Evolutionary conservation across 2,113 vertebrate genomes (phyloP).

Genomic region (Noturus placidus): DNA sequence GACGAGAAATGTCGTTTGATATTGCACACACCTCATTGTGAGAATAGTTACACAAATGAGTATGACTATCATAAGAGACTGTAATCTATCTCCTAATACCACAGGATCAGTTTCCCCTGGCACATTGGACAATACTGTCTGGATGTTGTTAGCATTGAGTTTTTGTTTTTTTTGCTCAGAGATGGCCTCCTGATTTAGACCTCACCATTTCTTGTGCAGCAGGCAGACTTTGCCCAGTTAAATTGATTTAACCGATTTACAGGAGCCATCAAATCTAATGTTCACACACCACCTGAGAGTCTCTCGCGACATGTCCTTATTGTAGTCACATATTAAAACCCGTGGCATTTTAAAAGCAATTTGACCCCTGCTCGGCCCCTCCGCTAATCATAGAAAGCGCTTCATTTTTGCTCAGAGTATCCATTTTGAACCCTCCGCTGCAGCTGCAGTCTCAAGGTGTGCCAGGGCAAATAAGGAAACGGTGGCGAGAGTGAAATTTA

Average conservation of each 20-base stretch:
- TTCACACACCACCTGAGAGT: slow-evolving; percentile 58
- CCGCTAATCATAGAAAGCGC: slow-evolving; percentile 68
- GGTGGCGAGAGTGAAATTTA: slow-evolving; percentile 64
- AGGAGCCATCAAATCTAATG: slow-evolving; percentile 56
- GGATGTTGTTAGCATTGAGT: slow-evolving; percentile 28
- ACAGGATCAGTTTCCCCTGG: neutral
- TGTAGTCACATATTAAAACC: slow-evolving; percentile 67
- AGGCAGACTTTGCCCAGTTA: slow-evolving; percentile 23
- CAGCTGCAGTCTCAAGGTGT: slow-evolving; percentile 63
- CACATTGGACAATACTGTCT: slow-evolving; percentile 7
- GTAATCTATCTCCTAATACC: slow-evolving; percentile 19
- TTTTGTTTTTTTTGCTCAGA: neutral
- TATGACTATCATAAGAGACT: neutral
- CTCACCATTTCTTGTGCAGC: slow-evolving; percentile 1
- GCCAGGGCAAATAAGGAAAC: slow-evolving; percentile 69
- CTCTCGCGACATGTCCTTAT: slow-evolving; percentile 56
- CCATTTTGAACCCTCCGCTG: slow-evolving; percentile 58
- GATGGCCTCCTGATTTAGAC: slow-evolving; percentile 7
- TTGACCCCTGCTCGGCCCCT: slow-evolving; percentile 62
- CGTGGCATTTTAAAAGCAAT: slow-evolving; percentile 73
- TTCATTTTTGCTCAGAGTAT: slow-evolving; percentile 65
- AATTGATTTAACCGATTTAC: slow-evolving; percentile 54
- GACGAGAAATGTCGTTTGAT: neutral
- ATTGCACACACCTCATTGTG: neutral
- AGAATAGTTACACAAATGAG: slow-evolving; percentile 4